Conservation (phyloP, 2,888 invertebrate genomes). For the Conomelus anceps region DNA sequence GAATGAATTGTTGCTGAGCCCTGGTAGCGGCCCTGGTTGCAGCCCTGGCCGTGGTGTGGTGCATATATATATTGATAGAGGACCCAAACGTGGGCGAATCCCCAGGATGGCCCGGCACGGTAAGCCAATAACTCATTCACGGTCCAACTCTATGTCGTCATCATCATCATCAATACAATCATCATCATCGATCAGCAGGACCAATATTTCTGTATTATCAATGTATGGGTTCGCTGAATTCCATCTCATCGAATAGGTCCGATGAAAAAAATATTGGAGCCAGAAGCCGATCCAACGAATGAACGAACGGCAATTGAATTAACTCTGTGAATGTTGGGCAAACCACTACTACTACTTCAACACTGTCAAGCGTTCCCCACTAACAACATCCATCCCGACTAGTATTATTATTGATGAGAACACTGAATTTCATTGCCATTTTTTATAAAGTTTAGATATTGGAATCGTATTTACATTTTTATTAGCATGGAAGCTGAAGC, state of each 20-base stretch:
- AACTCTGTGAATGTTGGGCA: not conserved
- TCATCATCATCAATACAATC: not conserved
- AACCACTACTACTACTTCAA: too few species aligned
- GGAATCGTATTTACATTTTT: too few species aligned
- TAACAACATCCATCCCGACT: not conserved
- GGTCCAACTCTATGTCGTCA: not conserved
- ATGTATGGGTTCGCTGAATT: not conserved
- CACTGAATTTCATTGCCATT: not conserved
- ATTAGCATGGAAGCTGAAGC: too few species aligned
- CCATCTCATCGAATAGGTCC: not conserved
- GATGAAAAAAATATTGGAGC: not conserved
- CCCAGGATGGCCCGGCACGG: not conserved
- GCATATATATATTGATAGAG: not conserved
- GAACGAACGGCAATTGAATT: not conserved
- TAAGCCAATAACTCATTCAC: not conserved
- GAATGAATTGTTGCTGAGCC: not conserved
- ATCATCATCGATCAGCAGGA: not conserved
- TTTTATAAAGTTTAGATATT: not conserved
- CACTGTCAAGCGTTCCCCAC: not conserved
- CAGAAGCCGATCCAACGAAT: not conserved
- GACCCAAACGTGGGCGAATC: not conserved
- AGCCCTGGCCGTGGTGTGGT: not conserved
- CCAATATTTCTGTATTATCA: not conserved
- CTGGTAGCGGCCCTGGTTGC: not conserved
- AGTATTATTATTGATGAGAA: not conserved